phyloP scores from a whole-genome alignment of 2,113 vertebrate genomes.

The Passer montanus region DNA sequence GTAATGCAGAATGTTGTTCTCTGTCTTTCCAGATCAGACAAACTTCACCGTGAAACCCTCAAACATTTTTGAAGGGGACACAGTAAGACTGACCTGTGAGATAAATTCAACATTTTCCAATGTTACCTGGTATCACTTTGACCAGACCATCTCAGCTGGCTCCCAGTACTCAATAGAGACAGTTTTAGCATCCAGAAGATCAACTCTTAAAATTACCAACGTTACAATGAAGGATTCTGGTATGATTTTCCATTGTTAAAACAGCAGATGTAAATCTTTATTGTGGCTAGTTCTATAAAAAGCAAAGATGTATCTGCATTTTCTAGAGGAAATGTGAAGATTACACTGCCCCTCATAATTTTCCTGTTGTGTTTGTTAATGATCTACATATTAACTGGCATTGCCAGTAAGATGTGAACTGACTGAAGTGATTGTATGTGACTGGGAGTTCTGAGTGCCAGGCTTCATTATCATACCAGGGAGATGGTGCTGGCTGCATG shows the following conservation, averaged over 20 bases:
- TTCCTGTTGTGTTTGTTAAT: background rate
- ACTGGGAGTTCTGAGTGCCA: background rate
- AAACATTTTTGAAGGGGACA: constrained; percentile 70
- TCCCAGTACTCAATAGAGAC: background rate
- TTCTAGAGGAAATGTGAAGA: background rate
- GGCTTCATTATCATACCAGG: background rate
- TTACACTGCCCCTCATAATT: background rate
- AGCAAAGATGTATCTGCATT: background rate
- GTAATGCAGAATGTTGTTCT: background rate
- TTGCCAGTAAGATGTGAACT: background rate
- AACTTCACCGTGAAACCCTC: constrained; percentile 46
- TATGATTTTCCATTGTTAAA: background rate
- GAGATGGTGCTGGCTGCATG: background rate
- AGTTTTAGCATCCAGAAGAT: background rate
- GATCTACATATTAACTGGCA: background rate
- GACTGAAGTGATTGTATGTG: background rate
- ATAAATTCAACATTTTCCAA: background rate
- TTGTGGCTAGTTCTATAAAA: background rate
- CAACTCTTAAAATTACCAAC: constrained; percentile 45
- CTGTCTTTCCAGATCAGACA: constrained; percentile 62
- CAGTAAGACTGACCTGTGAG: constrained; percentile 58
- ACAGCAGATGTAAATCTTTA: background rate
- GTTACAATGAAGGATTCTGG: background rate
- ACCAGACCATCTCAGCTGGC: background rate
- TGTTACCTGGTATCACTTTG: constrained; percentile 31